A percentile compares a stretch with the other conserved stretches of the same genome.
phyloP scores from a whole-genome alignment of 2,113 vertebrate genomes.

The human region DNA sequence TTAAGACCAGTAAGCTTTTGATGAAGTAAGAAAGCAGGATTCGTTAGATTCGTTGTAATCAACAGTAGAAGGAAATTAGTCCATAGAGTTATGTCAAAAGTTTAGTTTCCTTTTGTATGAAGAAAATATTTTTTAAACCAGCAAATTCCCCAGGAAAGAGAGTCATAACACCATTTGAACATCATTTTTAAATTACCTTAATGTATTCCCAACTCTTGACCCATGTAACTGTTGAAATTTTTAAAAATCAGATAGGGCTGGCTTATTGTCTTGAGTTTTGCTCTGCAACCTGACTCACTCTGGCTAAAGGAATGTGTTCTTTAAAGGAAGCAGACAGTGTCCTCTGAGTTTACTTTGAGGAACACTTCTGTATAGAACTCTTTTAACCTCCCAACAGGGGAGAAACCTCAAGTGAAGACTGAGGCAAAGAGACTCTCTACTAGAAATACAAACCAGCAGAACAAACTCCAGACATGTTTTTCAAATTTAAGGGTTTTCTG shows the following conservation, averaged over 20 bases:
- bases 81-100: background rate
- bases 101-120: slow-evolving; percentile 9
- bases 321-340: background rate
- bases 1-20: slow-evolving; percentile 71
- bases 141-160: background rate
- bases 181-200: slow-evolving; percentile 48
- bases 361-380: slow-evolving; percentile 35
- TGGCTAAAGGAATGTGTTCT: background rate
- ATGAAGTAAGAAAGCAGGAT: slow-evolving; percentile 52
- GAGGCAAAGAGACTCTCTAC: slow-evolving; percentile 16
- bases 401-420: slow-evolving; percentile 26
- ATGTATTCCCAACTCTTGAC: slow-evolving; percentile 23
- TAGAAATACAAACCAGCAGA: slow-evolving; percentile 41
- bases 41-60: slow-evolving; percentile 41
- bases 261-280: background rate
- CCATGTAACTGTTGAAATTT: slow-evolving; percentile 34
- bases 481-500: slow-evolving; percentile 43
- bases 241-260: background rate
- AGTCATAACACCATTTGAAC: slow-evolving; percentile 1
- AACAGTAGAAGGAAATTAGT: slow-evolving; percentile 52
- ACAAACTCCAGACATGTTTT: slow-evolving; percentile 42
- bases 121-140: background rate
- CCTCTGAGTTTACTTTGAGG: background rate
- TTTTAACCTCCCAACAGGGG: slow-evolving; percentile 1
- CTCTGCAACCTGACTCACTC: background rate